Base-by-base conservation (phyloP, 2,888 invertebrate species). In the Mongoloraphidia duomilia region DNA sequence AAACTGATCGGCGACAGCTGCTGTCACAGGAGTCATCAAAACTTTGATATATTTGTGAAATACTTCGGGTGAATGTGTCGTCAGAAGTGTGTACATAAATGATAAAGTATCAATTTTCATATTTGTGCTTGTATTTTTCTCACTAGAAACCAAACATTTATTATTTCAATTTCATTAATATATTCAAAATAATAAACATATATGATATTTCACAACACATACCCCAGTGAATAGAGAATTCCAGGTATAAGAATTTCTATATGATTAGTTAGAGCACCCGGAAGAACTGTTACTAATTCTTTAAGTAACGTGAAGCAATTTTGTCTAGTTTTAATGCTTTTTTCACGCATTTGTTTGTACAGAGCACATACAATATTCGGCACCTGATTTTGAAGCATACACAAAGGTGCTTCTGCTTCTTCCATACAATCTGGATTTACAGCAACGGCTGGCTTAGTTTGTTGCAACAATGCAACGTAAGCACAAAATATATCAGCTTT, bases 401-500 rank as follows among this genome's bases (percentile, higher is more conserved):
- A 60, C 53, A 84, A 79, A 2, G 84, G 84, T 8, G 83, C 79
- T 50, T 84, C 84, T 46, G 80, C 76, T 52, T 82, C 83, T 58
- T 81, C 84, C 74, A 82, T 81, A 2, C 77, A 77, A 55, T 84
- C 79, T 0, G 82, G 75, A 68, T 84, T 79, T 50, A 78, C 74
- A 0, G 81, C 68, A 12, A 76, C 76, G 10, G 76, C 74, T 1
- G 91, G 83, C 47, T 84, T 79, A 0, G 97, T 96, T 63, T 95
- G 95, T 53, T 87, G 79, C 54, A 98, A 66, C 38, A 99, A 69
- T 1, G 96, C 90, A 49, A 95, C 87, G 65, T 95, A 97, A 0
- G 96, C 95, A 62, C 93, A 90, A 64, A 98, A 88, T 54, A 99
- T 93, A 64, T 98, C 97, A 33, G 93, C 92, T 63, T 97, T 96